phyloP scores from a whole-genome alignment of 2,113 vertebrate genomes.

The Crotalus horridus region DNA sequence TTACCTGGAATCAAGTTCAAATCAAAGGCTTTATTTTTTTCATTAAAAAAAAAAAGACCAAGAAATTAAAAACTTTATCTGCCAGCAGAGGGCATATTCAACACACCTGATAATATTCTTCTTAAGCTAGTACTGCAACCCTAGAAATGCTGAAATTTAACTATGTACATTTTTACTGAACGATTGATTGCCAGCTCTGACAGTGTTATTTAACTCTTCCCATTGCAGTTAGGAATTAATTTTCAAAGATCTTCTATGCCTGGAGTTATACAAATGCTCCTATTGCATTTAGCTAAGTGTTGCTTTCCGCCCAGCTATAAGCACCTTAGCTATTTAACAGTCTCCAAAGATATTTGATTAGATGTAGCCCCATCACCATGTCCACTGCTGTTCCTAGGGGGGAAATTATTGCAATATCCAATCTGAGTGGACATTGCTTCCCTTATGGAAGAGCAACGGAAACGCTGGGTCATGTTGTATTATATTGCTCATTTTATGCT shows the following conservation, averaged over 20 bases:
- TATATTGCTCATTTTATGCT: background rate
- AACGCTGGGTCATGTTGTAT: background rate
- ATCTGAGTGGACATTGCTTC: background rate
- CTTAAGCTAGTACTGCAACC: constrained; percentile 7
- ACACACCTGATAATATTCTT: constrained; percentile 44
- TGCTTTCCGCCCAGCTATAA: background rate
- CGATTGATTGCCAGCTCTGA: accelerated
- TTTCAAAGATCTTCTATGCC: background rate
- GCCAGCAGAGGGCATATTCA: constrained; percentile 77
- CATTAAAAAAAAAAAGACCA: background rate
- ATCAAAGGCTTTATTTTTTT: background rate
- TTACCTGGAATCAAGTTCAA: background rate
- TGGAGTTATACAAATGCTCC: background rate
- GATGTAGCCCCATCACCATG: background rate
- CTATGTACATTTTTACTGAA: background rate
- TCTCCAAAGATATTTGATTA: background rate
- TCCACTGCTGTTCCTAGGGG: background rate
- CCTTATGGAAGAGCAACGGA: background rate
- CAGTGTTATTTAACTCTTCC: background rate
- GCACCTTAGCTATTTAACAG: background rate
- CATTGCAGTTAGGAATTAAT: background rate
- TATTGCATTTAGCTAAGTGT: background rate
- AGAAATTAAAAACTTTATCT: constrained; percentile 51
- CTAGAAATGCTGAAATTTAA: constrained; percentile 9
- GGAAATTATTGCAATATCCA: background rate